Evolutionary conservation across 2,888 invertebrate genomes (phyloP).

Genomic region (Ceriagrion tenellum): DNA sequence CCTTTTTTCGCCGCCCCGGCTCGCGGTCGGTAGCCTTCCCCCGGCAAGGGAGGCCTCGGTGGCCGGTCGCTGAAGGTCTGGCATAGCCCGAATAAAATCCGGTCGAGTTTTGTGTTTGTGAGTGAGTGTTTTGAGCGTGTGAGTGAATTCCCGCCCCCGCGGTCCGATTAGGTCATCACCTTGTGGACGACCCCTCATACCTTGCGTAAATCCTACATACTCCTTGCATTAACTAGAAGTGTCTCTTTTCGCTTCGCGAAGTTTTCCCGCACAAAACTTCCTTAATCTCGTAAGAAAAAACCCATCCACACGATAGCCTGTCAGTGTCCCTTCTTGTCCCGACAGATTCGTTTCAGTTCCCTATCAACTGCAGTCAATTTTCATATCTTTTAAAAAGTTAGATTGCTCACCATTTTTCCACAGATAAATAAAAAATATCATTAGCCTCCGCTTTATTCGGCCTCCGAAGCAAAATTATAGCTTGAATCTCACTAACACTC

Average conservation of each 20-base stretch:
- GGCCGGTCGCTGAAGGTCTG: slow-evolving; percentile 56
- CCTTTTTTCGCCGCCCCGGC: slow-evolving; percentile 44
- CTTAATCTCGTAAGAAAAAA: no score
- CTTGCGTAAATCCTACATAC: background rate
- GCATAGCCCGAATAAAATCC: background rate
- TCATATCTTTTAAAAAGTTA: no score
- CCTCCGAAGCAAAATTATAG: no score
- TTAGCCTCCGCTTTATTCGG: no score
- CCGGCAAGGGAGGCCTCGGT: slow-evolving; percentile 51
- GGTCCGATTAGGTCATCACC: no score
- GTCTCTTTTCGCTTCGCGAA: background rate
- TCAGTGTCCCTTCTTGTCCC: background rate
- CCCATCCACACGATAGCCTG: no score
- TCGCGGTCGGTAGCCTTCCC: slow-evolving; percentile 46
- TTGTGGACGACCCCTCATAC: background rate
- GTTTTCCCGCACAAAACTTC: background rate
- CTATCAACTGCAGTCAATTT: no score
- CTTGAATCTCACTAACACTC: no score
- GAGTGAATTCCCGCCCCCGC: no score
- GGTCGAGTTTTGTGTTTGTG: no score
- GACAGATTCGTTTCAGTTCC: background rate
- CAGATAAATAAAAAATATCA: no score
- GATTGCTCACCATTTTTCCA: no score
- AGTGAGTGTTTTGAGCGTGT: background rate
- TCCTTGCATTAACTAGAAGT: background rate